Percentiles rank a stretch among this genome's conserved stretches.
Evolutionary conservation across 2,888 invertebrate species (phyloP).

Genomic region (Nasonia oneida): DNA sequence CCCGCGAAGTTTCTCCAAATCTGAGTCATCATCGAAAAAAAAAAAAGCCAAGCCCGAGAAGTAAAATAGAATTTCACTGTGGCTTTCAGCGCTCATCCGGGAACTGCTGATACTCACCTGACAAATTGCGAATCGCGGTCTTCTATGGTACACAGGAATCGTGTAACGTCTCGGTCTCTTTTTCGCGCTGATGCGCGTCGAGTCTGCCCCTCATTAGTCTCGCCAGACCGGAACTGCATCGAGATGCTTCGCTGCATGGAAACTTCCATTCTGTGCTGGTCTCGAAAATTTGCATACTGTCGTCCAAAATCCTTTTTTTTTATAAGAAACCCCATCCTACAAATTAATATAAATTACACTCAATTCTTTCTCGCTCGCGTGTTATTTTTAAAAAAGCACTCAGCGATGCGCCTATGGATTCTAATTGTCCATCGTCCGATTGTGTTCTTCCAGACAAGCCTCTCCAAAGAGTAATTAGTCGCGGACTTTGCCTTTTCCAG

Average conservation of each 20-base stretch:
- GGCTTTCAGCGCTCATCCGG: neutral
- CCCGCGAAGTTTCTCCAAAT: neutral
- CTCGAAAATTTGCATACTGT: neutral
- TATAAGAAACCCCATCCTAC: no score
- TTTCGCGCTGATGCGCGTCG: constrained; percentile 14
- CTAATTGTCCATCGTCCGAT: neutral
- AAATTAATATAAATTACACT: no score
- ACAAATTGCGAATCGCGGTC: neutral
- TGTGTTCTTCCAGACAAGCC: constrained; percentile 6
- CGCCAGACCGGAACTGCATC: neutral
- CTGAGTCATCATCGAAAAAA: no score
- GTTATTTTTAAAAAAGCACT: no score
- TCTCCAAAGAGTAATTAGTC: neutral
- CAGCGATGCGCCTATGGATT: no score
- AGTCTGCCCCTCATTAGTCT: constrained; percentile 34
- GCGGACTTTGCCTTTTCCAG: neutral
- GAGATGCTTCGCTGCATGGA: neutral
- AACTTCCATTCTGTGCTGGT: neutral
- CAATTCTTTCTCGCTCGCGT: neutral
- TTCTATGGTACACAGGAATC: neutral
- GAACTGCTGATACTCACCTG: neutral
- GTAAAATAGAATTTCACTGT: neutral
- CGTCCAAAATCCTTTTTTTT: no score
- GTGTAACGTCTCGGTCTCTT: constrained; percentile 2
- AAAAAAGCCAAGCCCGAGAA: no score